Evolutionary conservation across 2,888 invertebrate genomes (phyloP), one percentile per base, ranked within the genome.

Genomic region (Oxytorus armatus): DNA sequence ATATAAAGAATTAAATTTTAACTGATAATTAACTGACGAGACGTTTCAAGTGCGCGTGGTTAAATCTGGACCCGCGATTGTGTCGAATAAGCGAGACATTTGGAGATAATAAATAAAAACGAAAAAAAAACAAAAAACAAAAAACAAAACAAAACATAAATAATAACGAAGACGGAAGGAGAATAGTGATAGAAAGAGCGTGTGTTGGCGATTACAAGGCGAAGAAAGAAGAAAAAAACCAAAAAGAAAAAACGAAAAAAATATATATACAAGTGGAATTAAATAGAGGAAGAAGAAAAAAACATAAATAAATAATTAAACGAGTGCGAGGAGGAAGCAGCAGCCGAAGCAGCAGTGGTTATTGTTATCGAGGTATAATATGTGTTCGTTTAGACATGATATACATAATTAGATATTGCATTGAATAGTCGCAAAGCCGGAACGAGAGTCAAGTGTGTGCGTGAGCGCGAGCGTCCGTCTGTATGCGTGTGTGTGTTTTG

Each of bases 381-480:
- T 90, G 90, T 90, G 89, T 90, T 90, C 90, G 89, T 90, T 90
- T 90, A 90, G 90, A 89, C 85, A 88, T 89, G 88, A 89, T 86
- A 86, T 88, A 88, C 85, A 85, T 86, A 88, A 87, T n/a, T 89
- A 89, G 86, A 83, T 86, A 89, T 86, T 88, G 85, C 87, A 88
- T 87, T 86, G 84, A 87, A 76, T 82, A 82, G 77, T 73, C 69
- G 70, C 76, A 72, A 79, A 66, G 68, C 44, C 59, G 70, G 55
- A 49, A 59, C 51, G 25, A 53, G 49, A 75, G 53, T 25, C 21
- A 33, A 70, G 39, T 39, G 59, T 72, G 44, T 8, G 49, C 18
- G 44, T 23, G 57, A n/a, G 25, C 21, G 29, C 33, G 42, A 23
- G 11, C n/a, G 11, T 49, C 18, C 51, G 51, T 23, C 10, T 5